These are phyloP conservation scores for Channa argus DNA, from an alignment of 2,113 vertebrate species.

Conservation along the genomic window DNA sequence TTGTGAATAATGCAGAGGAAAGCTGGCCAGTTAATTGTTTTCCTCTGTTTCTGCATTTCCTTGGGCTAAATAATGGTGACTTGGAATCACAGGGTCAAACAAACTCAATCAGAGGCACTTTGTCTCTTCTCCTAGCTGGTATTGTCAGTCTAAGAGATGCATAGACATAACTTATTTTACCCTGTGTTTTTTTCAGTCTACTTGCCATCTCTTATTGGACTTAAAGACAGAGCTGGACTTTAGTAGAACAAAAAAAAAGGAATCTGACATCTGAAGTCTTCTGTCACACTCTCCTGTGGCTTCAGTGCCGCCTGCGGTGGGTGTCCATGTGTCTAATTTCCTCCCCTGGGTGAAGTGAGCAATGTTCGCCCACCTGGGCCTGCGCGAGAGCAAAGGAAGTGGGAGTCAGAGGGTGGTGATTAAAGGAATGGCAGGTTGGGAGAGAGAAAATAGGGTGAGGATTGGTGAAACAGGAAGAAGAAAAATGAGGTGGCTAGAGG, in stretches of 20 bases:
- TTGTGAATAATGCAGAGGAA: slow-evolving; percentile 65
- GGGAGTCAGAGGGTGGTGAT: slow-evolving; percentile 54
- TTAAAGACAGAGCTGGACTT: slow-evolving; percentile 3
- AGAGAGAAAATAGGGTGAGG: slow-evolving; percentile 27
- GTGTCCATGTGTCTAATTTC: slow-evolving; percentile 32
- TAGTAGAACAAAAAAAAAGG: slow-evolving; percentile 24
- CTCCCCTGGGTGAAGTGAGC: slow-evolving; percentile 32
- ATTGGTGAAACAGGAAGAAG: slow-evolving; percentile 23
- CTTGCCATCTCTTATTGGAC: slow-evolving; percentile 9
- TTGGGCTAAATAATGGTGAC: slow-evolving; percentile 27
- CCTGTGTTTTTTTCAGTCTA: slow-evolving; percentile 5
- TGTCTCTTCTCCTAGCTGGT: slow-evolving; percentile 16
- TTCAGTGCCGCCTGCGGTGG: slow-evolving; percentile 18
- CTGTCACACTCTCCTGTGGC: slow-evolving; percentile 36
- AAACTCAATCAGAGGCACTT: slow-evolving; percentile 14
- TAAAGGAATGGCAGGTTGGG: slow-evolving; percentile 33
- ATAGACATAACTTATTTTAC: neutral
- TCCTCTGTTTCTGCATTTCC: slow-evolving; percentile 16
- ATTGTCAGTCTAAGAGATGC: slow-evolving; percentile 22
- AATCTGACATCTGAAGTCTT: slow-evolving; percentile 25
- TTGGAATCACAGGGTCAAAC: slow-evolving; percentile 29
- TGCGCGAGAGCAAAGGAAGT: slow-evolving; percentile 15
- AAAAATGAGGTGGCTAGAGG: slow-evolving; percentile 27
- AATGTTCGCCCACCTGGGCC: slow-evolving; percentile 26
- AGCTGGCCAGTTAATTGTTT: slow-evolving; percentile 35